phyloP scores from a whole-genome alignment of 2,888 invertebrate genomes.

The Galerucella pusilla region DNA sequence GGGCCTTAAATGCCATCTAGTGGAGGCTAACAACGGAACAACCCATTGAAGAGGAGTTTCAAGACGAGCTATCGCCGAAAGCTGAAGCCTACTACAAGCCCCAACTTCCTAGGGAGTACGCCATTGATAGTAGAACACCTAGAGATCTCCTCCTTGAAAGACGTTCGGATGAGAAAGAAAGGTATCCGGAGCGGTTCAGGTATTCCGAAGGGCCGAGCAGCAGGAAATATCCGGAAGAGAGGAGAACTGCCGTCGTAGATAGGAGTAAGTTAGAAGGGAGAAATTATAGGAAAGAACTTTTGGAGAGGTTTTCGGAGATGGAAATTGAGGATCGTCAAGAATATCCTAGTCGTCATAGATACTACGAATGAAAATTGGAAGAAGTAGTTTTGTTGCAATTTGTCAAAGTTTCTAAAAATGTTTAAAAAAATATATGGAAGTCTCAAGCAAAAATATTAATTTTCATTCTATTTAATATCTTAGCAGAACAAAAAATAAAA shows the following conservation, averaged over 20 bases:
- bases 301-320: constrained; percentile 64
- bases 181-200: constrained; percentile 42
- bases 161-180: constrained; percentile 45
- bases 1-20: constrained; percentile 82
- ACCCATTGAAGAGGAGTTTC: constrained; percentile 65
- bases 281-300: constrained; percentile 62
- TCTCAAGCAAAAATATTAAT: constrained; percentile 29
- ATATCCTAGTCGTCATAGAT: constrained; percentile 60
- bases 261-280: constrained; percentile 60
- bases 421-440: background rate
- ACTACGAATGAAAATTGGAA: constrained; percentile 57
- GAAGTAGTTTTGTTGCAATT: too few species aligned
- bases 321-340: constrained; percentile 63
- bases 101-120: constrained; percentile 62
- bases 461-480: background rate
- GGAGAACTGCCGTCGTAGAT: constrained; percentile 44
- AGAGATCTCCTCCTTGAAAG: constrained; percentile 44
- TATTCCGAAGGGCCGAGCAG: constrained; percentile 42
- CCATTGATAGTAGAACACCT: constrained; percentile 53
- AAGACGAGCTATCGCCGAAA: constrained; percentile 61
- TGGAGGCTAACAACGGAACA: constrained; percentile 67
- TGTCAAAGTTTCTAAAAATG: background rate
- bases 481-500: too few species aligned
- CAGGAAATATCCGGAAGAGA: constrained; percentile 49
- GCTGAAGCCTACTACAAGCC: constrained; percentile 61